A percentile compares a stretch with the other conserved stretches of the same genome.
These are phyloP conservation scores for Hirtodrosophila histrioides DNA, from an alignment of 2,888 invertebrate species.

Conservation along the genomic window DNA sequence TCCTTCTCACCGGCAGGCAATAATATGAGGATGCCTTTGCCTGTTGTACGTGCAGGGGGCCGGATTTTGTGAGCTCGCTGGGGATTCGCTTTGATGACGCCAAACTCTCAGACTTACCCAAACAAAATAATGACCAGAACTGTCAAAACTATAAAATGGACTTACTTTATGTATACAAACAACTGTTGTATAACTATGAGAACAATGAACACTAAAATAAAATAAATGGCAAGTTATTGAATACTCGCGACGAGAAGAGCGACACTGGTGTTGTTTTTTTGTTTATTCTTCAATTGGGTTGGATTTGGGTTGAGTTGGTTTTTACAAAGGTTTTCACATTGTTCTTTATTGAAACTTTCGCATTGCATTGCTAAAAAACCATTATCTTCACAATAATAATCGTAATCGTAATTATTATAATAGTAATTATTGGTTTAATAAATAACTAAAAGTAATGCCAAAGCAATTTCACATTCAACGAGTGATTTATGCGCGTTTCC, in stretches of 20 bases:
- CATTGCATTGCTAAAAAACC: slow-evolving; percentile 68
- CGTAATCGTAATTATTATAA: slow-evolving; percentile 61
- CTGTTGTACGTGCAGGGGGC: slow-evolving; percentile 46
- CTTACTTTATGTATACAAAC: slow-evolving; percentile 37
- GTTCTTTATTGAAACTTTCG: slow-evolving; percentile 68
- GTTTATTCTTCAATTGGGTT: no score
- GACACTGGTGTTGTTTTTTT: slow-evolving; percentile 12
- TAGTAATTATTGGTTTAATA: slow-evolving; percentile 59
- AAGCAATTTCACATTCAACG: slow-evolving; percentile 51
- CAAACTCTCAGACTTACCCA: slow-evolving; percentile 59
- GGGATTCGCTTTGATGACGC: slow-evolving; percentile 20
- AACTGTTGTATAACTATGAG: slow-evolving; percentile 49
- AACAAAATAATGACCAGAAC: slow-evolving; percentile 41
- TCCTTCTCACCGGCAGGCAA: slow-evolving; percentile 42
- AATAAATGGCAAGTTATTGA: slow-evolving; percentile 75
- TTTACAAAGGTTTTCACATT: slow-evolving; percentile 53
- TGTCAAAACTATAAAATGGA: slow-evolving; percentile 46
- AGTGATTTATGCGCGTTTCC: slow-evolving; percentile 29
- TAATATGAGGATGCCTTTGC: slow-evolving; percentile 71
- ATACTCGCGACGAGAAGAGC: slow-evolving; percentile 72
- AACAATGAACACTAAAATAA: slow-evolving; percentile 53
- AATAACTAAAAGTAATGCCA: slow-evolving; percentile 77
- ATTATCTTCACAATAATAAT: slow-evolving; percentile 49
- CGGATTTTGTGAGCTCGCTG: slow-evolving; percentile 51
- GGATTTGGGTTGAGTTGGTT: slow-evolving; percentile 9